These are phyloP conservation scores for Hydraecia micacea DNA, from an alignment of 2,888 invertebrate species.

Conservation along the genomic window DNA sequence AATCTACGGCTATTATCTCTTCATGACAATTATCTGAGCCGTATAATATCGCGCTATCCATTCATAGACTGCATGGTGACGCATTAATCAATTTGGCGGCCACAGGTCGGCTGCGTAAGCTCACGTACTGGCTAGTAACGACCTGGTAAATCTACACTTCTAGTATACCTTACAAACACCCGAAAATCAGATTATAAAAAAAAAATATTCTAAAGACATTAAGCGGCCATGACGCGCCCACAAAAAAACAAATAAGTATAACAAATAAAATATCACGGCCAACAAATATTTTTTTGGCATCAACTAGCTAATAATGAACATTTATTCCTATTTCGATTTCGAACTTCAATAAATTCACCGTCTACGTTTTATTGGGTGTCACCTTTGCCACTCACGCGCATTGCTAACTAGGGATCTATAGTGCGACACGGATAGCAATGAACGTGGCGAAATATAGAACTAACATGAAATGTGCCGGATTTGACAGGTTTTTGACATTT, in stretches of 20 bases:
- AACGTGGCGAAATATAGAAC: background rate
- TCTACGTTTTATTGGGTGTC: conserved; percentile 7
- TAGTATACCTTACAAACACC: conserved; percentile 6
- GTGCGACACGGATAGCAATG: background rate
- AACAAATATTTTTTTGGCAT: conserved; percentile 19
- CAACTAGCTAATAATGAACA: conserved; percentile 5
- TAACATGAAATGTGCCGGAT: background rate
- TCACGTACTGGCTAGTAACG: background rate
- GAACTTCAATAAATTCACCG: background rate
- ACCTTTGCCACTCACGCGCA: background rate
- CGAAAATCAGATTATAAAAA: background rate
- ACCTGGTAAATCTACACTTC: background rate
- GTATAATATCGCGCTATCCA: conserved; percentile 10
- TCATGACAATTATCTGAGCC: conserved; percentile 5
- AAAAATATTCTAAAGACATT: background rate
- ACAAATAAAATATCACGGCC: conserved; percentile 43
- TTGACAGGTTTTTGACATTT: background rate
- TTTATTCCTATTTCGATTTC: conserved; percentile 4
- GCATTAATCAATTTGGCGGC: conserved; percentile 36
- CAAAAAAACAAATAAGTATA: conserved; percentile 26
- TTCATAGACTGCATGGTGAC: conserved; percentile 29
- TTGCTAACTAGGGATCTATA: conserved; percentile 16
- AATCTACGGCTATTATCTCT: background rate
- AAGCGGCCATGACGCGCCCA: conserved; percentile 25
- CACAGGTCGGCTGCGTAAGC: conserved; percentile 20